Percentiles rank a stretch among this genome's conserved stretches.
Evolutionary conservation across 2,888 invertebrate genomes (phyloP).

Genomic region (Hybos culiciformis): DNA sequence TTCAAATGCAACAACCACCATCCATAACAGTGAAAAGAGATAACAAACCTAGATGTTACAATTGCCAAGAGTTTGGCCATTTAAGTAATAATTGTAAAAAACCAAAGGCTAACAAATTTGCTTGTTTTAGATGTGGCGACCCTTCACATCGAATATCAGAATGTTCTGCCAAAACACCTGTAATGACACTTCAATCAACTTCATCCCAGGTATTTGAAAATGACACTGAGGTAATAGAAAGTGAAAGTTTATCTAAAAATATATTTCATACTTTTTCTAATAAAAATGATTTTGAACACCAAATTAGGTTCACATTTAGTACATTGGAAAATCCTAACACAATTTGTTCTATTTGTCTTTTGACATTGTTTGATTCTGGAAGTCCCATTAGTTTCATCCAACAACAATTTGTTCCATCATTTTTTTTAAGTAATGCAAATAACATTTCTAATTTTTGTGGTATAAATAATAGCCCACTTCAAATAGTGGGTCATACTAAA

Average conservation of each 20-base stretch:
- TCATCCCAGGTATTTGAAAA: neutral
- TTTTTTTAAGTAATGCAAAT: too few species aligned
- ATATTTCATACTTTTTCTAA: neutral
- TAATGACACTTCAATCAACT: neutral
- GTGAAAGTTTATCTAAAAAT: neutral
- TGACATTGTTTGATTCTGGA: slow-evolving; percentile 9
- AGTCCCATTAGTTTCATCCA: slow-evolving; percentile 11
- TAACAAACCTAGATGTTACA: slow-evolving; percentile 2
- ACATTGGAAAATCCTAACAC: neutral
- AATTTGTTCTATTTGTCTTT: slow-evolving; percentile 2
- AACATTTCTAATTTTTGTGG: slow-evolving; percentile 12
- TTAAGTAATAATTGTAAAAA: neutral
- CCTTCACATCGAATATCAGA: neutral
- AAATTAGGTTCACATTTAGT: neutral
- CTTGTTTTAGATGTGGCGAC: slow-evolving; percentile 3
- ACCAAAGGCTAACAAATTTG: neutral
- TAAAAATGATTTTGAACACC: slow-evolving; percentile 2
- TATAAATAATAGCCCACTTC: slow-evolving; percentile 10
- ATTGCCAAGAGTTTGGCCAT: slow-evolving; percentile 2
- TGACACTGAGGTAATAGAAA: too few species aligned
- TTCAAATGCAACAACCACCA: too few species aligned
- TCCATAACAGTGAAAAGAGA: too few species aligned
- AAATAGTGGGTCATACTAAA: slow-evolving; percentile 7
- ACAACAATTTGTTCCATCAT: slow-evolving; percentile 8
- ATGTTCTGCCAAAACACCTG: neutral